Evolutionary conservation across 2,113 vertebrate genomes (phyloP), one percentile per base, ranked within the genome.

Genomic region (Helogale parvula): DNA sequence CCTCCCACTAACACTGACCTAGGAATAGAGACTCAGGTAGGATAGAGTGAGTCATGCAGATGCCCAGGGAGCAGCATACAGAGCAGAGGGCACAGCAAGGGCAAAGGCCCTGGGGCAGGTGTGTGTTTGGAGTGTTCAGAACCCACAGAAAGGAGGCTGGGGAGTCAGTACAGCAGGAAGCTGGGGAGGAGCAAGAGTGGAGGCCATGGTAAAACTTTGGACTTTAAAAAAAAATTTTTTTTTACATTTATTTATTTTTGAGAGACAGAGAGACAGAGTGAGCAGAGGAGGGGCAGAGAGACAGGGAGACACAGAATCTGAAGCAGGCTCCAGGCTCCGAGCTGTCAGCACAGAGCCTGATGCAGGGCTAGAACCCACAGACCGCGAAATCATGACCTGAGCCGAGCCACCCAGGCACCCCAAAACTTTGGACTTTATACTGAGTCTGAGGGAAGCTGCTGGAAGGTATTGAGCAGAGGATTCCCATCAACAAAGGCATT

Each of bases 61-160:
- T n/a, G 38, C 66, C 57, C 0, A 0, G 33, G 23, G 65, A 93
- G 52, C 14, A 47, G 21, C 7, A 0, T 29, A 17, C 13, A 2
- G 6, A 57, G 74, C 35, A 52, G 60, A 86, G 7, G 14, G 33
- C 33, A 50, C 12, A 25, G 47, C 41, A 23, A 10, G 29, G 4
- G 9, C 72, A 85, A 25, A 47, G 69, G n/a, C 76, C 41, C 52
- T 7, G 12, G 13, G 23, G 54, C 65, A 54, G 76, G 19, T 14
- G 0, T 2, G 2, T 19, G 74, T 27, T 68, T n/a, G 7, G 19
- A 15, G 19, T 96, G 74, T 74, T 85, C 66, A 16, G 14, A 23
- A 81, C 68, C 33, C 69, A 23, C 14, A 14, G 2, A 2, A 63
- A 54, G 29, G 31, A n/a, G 33, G 5, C 45, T 0, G 1, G 13